Evolutionary conservation across 2,113 vertebrate species (phyloP), one percentile per base, ranked within the genome.

Genomic region (Stigmatopora nigra): DNA sequence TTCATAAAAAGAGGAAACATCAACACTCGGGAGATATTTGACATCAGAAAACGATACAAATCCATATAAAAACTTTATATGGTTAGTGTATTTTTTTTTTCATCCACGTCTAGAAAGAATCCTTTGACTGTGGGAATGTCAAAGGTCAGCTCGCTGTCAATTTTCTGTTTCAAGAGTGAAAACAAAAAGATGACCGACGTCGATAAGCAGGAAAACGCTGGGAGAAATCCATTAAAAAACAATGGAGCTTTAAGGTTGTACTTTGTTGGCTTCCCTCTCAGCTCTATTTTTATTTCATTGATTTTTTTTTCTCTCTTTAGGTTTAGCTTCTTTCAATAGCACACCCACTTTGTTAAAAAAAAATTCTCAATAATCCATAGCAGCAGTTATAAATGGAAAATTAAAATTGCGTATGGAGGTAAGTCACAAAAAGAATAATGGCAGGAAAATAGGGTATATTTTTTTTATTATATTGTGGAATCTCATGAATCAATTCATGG

Each of bases 81-180:
- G 25, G 25, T 31, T 31, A 31, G 25, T 31, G 25, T 31, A 31
- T 31, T 31, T 2, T 31, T 31, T 31, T 31, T 3, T 31, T 3
- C 25, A 31, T 31, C 25, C 25, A 31, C 25, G 25, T 31, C 25
- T 31, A 31, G 25, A 31, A 31, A 31, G 25, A 31, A 31, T 31
- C 25, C 25, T 31, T 31, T 31, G 38, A 62, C 36, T 15, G 17
- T 3, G 46, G 58, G 45, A 46, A 20, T 31, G 13, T 61, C 59
- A 77, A 68, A 58, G 35, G 63, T 59, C 53, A 66, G 61, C 41
- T 6, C 64, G 16, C 53, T 16, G 69, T 61, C 63, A 55, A 75
- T 73, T 65, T 60, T 57, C 31, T 17, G 19, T 31, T 31, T 31
- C 25, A 31, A 31, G 3, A 31, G 25, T 31, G 25, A 31, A 31